Evolutionary conservation across 2,797 vertebrate species (phyloP), one percentile per base, ranked within the genome.

Genomic region (Gobionotothen gibberifrons): DNA sequence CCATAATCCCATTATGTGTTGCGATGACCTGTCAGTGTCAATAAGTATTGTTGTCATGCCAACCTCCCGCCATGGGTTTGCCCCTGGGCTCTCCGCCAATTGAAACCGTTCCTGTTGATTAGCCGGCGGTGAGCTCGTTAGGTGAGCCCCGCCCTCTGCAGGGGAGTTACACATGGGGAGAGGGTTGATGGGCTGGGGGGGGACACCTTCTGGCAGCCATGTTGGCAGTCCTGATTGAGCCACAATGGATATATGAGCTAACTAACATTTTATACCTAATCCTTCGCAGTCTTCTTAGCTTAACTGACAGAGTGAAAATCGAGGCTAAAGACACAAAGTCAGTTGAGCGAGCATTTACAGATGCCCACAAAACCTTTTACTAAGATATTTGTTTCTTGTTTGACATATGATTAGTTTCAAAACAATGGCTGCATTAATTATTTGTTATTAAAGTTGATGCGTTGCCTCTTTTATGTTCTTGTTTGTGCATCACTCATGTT

Each of bases 1-100:
- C 57, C 68, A 52, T 94, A 93, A 94, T 93, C 93, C 89, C 89
- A 92, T 94, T 93, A 93, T 90, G 90, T 91, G 90, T 81, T 72
- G 83, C 82, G 83, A 85, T 72, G 84, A 87, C 72, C 89, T 90
- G 93, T 91, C 93, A 86, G 76, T 89, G 88, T 89, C 90, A 83
- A 92, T 95, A 91, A 88, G 82, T 60, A 75, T 82, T 81, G 89
- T 90, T 85, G 86, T 85, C 89, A 85, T 89, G 89, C 70, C 82
- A 60, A 80, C 80, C 68, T 74, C 75, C 78, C 47, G 32, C 81
- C 74, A 59, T 21, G 72, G 74, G 72, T 76, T 22, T 52, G 46
- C 46, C 75, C 55, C 21, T 9, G 53, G 69, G 36, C 48, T 19
- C 65, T 39, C 14, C 4, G 64, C 90, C 90, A 93, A 91, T 93